Evolutionary conservation across 2,888 invertebrate genomes (phyloP).

Genomic region (Drosophila falleni): DNA sequence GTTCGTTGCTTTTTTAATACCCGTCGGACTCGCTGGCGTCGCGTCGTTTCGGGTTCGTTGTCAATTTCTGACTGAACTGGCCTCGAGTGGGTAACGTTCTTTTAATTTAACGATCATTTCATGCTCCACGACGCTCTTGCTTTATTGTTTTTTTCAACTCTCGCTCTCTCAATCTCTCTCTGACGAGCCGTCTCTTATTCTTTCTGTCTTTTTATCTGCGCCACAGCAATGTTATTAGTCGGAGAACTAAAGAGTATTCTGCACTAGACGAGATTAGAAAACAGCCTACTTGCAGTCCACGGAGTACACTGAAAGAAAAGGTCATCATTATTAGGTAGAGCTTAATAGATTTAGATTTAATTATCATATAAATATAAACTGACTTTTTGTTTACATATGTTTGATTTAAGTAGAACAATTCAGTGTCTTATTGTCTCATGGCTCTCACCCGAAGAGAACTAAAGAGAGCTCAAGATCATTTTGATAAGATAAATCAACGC

Average conservation of each 20-base stretch:
- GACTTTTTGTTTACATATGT: no score
- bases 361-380: no score
- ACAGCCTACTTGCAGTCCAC: slow-evolving; percentile 23
- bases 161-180: slow-evolving; percentile 15
- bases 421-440: slow-evolving; percentile 39
- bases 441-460: slow-evolving; percentile 9
- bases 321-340: no score
- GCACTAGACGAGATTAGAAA: slow-evolving; percentile 60
- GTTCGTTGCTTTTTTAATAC: slow-evolving; percentile 38
- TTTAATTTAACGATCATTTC: slow-evolving; percentile 76
- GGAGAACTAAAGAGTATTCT: slow-evolving; percentile 25
- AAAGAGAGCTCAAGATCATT: slow-evolving; percentile 67
- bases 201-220: slow-evolving; percentile 20
- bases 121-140: slow-evolving; percentile 44
- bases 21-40: slow-evolving; percentile 51
- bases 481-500: slow-evolving; percentile 73
- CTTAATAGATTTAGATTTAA: no score
- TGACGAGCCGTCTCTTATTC: slow-evolving; percentile 4
- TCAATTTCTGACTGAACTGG: slow-evolving; percentile 71
- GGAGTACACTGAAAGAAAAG: slow-evolving; percentile 52
- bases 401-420: background rate
- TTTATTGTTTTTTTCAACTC: slow-evolving; percentile 35
- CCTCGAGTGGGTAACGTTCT: slow-evolving; percentile 70
- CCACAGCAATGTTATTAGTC: slow-evolving; percentile 39
- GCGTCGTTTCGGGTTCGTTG: slow-evolving; percentile 74